These are phyloP conservation scores for rat (Rattus norvegicus) DNA, from an alignment of 2,113 vertebrate genomes.

Conservation along the genomic window GRCr8 NC_086035.1:52698501-52699000, in stretches of 20 bases:
- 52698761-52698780: constrained; percentile 8
- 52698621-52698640: constrained; percentile 76
- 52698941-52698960: not conserved
- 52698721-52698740: not conserved
- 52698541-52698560: constrained; percentile 46
- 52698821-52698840: not conserved
- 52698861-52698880: not conserved
- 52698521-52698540: constrained; percentile 42
- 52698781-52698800: not conserved
- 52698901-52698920: not conserved
- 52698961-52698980: not conserved
- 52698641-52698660: constrained; percentile 64
- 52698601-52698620: constrained; percentile 65
- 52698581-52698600: constrained; percentile 38
- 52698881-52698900: not conserved
- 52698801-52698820: not conserved
- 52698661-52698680: constrained; percentile 69
- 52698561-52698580: constrained; percentile 56
- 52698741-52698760: not conserved
- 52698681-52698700: constrained; percentile 51
- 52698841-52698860: not conserved
- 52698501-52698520: constrained; percentile 33
- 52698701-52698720: constrained; percentile 58
- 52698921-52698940: not conserved
- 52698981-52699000: not conserved